These are phyloP conservation scores for Myotis brandtii DNA, from an alignment of 2,113 vertebrate genomes.

Conservation along the genomic window DNA sequence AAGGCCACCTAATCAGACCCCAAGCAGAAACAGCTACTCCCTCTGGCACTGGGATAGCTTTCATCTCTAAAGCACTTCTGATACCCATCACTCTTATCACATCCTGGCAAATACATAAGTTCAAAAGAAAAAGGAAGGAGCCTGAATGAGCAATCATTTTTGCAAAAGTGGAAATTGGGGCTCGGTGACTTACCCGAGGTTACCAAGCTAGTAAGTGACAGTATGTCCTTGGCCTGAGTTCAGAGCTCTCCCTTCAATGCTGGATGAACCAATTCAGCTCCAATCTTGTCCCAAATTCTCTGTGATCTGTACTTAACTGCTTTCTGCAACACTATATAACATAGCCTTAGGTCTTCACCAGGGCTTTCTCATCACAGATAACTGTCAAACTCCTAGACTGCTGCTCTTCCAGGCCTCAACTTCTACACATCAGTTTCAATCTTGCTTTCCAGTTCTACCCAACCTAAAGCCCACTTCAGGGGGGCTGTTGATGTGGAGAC, in stretches of 20 bases:
- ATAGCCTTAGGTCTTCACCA: not conserved
- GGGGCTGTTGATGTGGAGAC: not conserved
- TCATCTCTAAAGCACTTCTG: not conserved
- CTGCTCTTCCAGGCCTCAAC: not conserved
- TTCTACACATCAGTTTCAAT: not conserved
- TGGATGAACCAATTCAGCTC: not conserved
- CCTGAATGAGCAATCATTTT: constrained; percentile 5
- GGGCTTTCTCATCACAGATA: not conserved
- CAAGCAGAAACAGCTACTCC: not conserved
- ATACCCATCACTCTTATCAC: not conserved
- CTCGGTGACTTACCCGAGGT: not conserved
- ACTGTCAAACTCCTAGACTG: not conserved
- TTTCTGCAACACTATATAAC: not conserved
- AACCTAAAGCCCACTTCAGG: not conserved
- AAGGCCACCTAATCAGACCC: not conserved
- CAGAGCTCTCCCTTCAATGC: not conserved
- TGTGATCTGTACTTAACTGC: not conserved
- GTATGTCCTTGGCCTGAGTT: constrained; percentile 12
- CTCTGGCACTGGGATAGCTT: not conserved
- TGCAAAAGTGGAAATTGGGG: not conserved
- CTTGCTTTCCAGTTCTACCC: not conserved
- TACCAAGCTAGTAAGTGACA: constrained; percentile 36
- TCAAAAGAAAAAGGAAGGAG: constrained; percentile 3
- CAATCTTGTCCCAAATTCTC: not conserved
- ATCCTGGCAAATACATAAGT: not conserved